These are phyloP conservation scores for Arnoldichthys spilopterus DNA, from an alignment of 2,797 vertebrate genomes.

Conservation along the genomic window DNA sequence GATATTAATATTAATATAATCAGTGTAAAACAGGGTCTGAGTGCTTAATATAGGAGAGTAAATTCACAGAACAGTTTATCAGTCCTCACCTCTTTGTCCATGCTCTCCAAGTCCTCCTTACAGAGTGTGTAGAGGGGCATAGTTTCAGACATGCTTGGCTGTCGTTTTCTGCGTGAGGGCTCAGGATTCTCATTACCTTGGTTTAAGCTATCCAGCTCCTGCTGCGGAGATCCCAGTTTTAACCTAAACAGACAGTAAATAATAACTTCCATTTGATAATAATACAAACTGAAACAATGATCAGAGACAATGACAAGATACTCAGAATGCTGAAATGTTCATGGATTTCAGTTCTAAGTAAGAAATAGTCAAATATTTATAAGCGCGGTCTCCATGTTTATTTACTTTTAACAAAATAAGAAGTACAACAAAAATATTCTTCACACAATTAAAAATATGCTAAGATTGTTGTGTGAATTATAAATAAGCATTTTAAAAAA, in stretches of 20 bases:
- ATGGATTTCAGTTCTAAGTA: background rate
- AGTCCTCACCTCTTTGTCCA: constrained; percentile 93
- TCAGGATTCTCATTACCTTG: constrained; percentile 86
- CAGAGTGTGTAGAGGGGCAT: constrained; percentile 96
- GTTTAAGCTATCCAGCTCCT: constrained; percentile 66
- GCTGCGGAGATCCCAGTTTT: constrained; percentile 78
- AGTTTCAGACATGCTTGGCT: constrained; percentile 96
- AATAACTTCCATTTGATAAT: background rate
- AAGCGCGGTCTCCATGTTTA: too few relatives aligned
- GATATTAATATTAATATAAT: background rate
- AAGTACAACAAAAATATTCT: background rate
- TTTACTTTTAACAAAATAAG: too few relatives aligned
- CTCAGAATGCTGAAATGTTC: background rate
- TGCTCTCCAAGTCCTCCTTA: constrained; percentile 97
- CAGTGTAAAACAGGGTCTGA: background rate
- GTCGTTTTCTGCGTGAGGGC: constrained; percentile 87
- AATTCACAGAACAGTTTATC: background rate
- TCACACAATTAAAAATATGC: too few relatives aligned
- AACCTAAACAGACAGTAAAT: constrained; percentile 74
- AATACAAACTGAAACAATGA: background rate
- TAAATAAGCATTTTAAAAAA: too few relatives aligned
- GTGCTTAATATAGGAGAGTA: background rate
- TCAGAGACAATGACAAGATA: background rate
- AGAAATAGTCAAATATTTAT: background rate
- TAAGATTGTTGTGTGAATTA: too few relatives aligned